Base-by-base conservation (phyloP, 2,113 vertebrate genomes). In the Corythoichthys haematopterus region DNA sequence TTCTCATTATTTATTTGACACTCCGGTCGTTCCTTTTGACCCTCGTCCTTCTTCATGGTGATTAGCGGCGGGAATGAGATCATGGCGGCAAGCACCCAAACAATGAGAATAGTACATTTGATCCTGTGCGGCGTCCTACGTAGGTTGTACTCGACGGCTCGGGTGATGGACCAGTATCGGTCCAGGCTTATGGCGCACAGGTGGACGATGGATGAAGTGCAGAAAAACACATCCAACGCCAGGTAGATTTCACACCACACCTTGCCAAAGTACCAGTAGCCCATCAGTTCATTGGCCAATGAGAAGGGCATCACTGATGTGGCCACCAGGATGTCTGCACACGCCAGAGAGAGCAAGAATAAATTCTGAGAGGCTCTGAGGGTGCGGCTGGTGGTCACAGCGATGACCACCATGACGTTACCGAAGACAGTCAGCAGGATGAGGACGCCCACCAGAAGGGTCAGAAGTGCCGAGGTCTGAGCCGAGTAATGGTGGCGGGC, bases 271-370 rank as follows among this genome's bases (percentile, higher is more conserved):
- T 93, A 94, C 95, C 95, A 98, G 85, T 93, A 95, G 43, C 88
- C 89, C 89, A 97, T 95, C 72, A 97, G 90, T 69, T 98, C 95
- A 0, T 98, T 96, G 3, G 94, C 93, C 67, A 98, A 79, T 0
- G 95, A 96, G 83, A 98, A 98, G 0, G 95, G 95, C 74, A 98
- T 96, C 78, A 97, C 94, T 13, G 93, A 88, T 0, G 95, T 96
- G 86, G 95, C 94, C 76, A 98, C 95, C 66, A 98, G 90, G 72
- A 98, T 97, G 88, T 98, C 95, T 0, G 95, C 95, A 0, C 93
- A 93, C 15, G 95, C 95, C 89, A 98, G 83, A 1, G 95, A 98
- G 63, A 98, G 94, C 73, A 98, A 88, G 83, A 95, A 98, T 68
- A 96, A 91, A 88, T 98, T 98, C 88, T 97, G 95, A 7, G 95